These are phyloP conservation scores for Poecile montanus DNA, from an alignment of 2,797 vertebrate genomes.

Conservation along the genomic window DNA sequence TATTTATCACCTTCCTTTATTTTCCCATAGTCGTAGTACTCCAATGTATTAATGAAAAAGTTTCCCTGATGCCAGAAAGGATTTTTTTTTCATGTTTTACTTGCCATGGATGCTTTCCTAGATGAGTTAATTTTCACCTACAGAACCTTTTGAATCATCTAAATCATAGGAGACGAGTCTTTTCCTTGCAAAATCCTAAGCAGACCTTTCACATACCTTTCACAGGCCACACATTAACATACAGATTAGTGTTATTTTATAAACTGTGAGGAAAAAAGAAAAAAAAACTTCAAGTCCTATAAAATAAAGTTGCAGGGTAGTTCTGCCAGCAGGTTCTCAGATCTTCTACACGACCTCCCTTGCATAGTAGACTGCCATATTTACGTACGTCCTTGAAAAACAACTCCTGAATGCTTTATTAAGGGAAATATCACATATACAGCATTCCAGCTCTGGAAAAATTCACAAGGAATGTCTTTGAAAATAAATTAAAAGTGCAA, in stretches of 20 bases:
- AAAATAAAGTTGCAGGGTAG: not conserved
- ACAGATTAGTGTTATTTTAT: constrained; percentile 18
- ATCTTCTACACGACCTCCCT: not conserved
- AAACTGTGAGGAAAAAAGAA: not conserved
- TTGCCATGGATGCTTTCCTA: not conserved
- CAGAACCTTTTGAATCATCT: not conserved
- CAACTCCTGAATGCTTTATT: not conserved
- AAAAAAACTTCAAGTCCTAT: not conserved
- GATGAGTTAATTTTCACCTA: constrained; percentile 32
- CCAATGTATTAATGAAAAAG: not conserved
- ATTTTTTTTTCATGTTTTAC: not conserved
- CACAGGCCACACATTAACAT: constrained; percentile 21
- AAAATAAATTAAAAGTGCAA: not conserved
- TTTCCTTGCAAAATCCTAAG: constrained; percentile 19
- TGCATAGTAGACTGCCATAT: not conserved
- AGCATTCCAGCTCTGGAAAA: not conserved
- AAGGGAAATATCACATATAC: constrained; percentile 2
- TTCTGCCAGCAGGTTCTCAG: not conserved
- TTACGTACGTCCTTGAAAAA: not conserved
- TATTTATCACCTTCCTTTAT: not conserved
- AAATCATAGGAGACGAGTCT: not conserved
- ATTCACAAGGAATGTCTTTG: not conserved
- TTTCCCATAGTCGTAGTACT: not conserved
- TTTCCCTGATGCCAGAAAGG: not conserved
- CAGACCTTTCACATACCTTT: not conserved